phyloP scores from a whole-genome alignment of 2,888 invertebrate species.

The Atherix ibis region DNA sequence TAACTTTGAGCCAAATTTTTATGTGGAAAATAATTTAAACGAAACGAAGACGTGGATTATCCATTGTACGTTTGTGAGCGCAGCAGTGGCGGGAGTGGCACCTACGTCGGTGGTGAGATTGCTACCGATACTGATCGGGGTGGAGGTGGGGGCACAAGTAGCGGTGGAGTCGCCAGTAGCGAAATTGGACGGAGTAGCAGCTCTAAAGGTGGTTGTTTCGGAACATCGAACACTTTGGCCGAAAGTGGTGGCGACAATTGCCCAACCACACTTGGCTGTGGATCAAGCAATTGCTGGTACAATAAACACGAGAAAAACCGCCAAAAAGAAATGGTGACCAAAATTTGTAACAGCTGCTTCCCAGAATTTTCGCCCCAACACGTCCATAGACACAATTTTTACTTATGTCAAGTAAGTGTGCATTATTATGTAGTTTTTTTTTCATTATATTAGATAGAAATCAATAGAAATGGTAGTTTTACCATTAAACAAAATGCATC shows the following conservation, averaged over 20 bases:
- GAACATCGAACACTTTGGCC: background rate
- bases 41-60: slow-evolving; percentile 6
- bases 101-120: background rate
- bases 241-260: slow-evolving; percentile 1
- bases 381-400: slow-evolving; percentile 32
- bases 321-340: slow-evolving; percentile 32
- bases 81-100: slow-evolving; percentile 2
- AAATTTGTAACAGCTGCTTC: slow-evolving; percentile 33
- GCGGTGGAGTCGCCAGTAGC: background rate
- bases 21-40: background rate
- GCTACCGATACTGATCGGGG: no score
- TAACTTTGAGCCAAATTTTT: background rate
- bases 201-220: no score
- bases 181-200: no score
- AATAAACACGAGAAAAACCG: slow-evolving; percentile 1
- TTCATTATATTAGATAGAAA: no score
- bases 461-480: no score
- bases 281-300: slow-evolving; percentile 3
- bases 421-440: no score
- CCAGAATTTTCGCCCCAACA: slow-evolving; percentile 29
- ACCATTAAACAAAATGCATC: no score
- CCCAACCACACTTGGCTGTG: background rate
- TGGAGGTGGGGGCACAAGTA: no score
- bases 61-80: slow-evolving; percentile 4
- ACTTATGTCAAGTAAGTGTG: slow-evolving; percentile 28